Evolutionary conservation across 1,140 invertebrate genomes (phyloP).

Genomic region (Oppia nitens): DNA sequence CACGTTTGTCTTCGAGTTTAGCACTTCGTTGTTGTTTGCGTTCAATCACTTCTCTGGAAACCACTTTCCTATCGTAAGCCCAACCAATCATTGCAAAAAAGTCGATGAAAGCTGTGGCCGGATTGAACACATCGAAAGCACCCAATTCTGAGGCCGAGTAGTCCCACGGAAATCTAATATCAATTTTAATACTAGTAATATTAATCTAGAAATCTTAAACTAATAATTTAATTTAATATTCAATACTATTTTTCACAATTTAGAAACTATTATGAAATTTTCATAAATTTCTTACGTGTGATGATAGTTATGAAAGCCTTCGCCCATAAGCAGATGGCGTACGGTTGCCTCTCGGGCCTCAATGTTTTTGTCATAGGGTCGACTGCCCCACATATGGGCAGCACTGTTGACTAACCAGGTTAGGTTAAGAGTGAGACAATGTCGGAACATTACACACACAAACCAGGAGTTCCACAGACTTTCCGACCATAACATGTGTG

Average conservation of each 20-base stretch:
- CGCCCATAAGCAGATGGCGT: slow-evolving; percentile 31
- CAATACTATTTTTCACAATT: not conserved
- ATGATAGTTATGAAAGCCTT: slow-evolving; percentile 2
- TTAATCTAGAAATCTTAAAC: too few species aligned
- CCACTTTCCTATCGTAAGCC: not conserved
- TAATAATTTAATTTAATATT: not conserved
- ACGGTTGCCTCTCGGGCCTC: slow-evolving; percentile 32
- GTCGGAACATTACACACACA: slow-evolving; percentile 61
- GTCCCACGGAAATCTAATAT: too few species aligned
- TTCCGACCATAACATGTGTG: slow-evolving; percentile 67
- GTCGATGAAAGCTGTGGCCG: not conserved
- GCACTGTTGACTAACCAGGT: slow-evolving; percentile 92
- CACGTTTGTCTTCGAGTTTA: not conserved
- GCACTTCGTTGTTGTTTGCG: not conserved
- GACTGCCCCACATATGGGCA: slow-evolving; percentile 75
- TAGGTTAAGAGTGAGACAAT: slow-evolving; percentile 60
- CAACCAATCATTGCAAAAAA: not conserved
- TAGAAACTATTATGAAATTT: not conserved
- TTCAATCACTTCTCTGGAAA: not conserved
- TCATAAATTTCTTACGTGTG: not conserved
- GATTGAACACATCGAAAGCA: not conserved
- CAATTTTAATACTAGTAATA: too few species aligned
- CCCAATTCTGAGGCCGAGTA: not conserved
- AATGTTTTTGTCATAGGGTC: slow-evolving; percentile 60
- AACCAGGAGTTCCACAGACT: slow-evolving; percentile 56